Evolutionary conservation across 2,797 vertebrate species (phyloP), one percentile per base, ranked within the genome.

Genomic region (Sus cebifrons): DNA sequence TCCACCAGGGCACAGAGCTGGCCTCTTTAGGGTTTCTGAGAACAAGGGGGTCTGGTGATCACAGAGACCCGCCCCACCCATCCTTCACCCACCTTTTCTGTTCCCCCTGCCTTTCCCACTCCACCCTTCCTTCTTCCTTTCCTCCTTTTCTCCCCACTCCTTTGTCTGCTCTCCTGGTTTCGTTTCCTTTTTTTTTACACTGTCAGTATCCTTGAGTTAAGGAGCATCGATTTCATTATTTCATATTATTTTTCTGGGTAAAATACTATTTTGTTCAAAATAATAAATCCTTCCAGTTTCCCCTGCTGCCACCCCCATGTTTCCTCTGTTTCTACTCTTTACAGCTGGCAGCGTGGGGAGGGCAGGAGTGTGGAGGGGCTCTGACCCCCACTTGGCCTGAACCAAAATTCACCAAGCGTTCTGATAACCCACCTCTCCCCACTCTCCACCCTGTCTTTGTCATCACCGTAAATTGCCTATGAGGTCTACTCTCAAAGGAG

Each of bases 191-290:
- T 11, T n/a, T 9, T 25, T 12, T 54, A 21, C 77, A 14, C 49
- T 56, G 6, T 67, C 60, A 44, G 11, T 29, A 5, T 60, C 8
- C 5, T 93, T 73, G 81, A 18, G 10, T 60, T 77, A 79, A 93
- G 40, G 62, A 52, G 10, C 29, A 70, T 67, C 3, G 29, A 9
- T 44, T 36, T 54, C 71, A 20, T 27, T 29, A 2, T 75, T 82
- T n/a, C 92, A 79, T 36, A 4, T 6, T 56, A 20, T 81, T 85
- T 68, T 60, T 75, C 82, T 92, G 52, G 75, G 74, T 32, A 77
- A 96, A 96, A 87, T 20, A 3, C 36, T 58, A 7, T 21, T 79
- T 67, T 67, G 62, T 75, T 90, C 60, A 52, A 83, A 81, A 74
- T 62, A 32, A 81, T 49, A 49, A 27, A 13, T 54, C n/a, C 17